Percentiles rank a stretch among this genome's conserved stretches.
These are phyloP conservation scores for Azemiops feae DNA, from an alignment of 2,113 vertebrate species.

Conservation along the genomic window DNA sequence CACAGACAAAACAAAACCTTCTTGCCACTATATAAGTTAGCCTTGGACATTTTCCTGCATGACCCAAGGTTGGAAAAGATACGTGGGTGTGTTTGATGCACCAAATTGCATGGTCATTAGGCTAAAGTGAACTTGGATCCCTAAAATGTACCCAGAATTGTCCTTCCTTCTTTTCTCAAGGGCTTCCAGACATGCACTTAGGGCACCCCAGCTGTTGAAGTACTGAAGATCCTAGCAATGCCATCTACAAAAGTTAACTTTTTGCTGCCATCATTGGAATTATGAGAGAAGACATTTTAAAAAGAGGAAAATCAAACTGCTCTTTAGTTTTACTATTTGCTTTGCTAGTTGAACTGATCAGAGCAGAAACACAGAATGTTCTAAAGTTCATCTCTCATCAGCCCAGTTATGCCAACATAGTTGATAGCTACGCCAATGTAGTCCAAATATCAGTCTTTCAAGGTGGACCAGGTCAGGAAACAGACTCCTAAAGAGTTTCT, in stretches of 20 bases:
- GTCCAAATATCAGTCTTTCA: background rate
- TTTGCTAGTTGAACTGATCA: background rate
- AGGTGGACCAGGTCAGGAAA: background rate
- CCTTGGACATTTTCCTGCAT: background rate
- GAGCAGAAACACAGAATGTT: background rate
- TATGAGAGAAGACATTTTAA: background rate
- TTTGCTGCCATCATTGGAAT: background rate
- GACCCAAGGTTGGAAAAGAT: background rate
- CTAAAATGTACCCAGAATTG: constrained; percentile 14
- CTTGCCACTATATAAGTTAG: background rate
- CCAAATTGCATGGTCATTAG: background rate
- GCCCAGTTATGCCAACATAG: background rate
- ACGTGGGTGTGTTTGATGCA: background rate
- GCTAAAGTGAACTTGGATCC: background rate
- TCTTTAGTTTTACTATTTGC: background rate
- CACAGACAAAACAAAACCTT: background rate
- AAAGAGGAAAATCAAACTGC: background rate
- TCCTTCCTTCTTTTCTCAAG: background rate
- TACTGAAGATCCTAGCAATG: background rate
- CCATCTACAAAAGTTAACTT: background rate
- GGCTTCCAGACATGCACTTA: constrained; percentile 25
- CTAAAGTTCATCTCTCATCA: background rate
- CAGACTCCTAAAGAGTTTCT: background rate
- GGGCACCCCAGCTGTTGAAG: constrained; percentile 22
- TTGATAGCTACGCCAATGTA: background rate